Conservation (phyloP, 2,797 vertebrate genomes). For the Acropternis orthonyx region DNA sequence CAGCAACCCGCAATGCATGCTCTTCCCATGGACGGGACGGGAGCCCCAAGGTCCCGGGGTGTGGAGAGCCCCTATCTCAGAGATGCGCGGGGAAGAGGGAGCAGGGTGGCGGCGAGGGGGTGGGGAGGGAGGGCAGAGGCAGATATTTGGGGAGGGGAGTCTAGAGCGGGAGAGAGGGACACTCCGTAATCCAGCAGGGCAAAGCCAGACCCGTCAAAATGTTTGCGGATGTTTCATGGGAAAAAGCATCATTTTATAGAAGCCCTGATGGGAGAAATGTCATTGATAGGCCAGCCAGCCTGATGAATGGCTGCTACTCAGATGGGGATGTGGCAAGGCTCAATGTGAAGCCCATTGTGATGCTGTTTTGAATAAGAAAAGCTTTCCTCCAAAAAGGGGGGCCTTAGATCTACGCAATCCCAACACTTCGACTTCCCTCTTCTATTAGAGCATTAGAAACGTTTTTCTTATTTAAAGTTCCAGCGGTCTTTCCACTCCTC, state of each 20-base stretch:
- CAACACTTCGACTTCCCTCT: constrained; percentile 94
- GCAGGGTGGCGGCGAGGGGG: constrained; percentile 58
- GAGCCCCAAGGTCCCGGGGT: constrained; percentile 81
- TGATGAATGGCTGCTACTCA: constrained; percentile 99
- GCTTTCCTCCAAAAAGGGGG: constrained; percentile 92
- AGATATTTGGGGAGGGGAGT: not conserved
- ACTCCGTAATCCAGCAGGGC: constrained; percentile 89
- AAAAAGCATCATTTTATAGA: constrained; percentile 99
- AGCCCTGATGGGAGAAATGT: constrained; percentile 99
- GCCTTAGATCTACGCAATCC: constrained; percentile 97
- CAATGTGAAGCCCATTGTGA: constrained; percentile 99
- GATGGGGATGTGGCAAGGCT: constrained; percentile 99
- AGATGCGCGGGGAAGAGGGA: constrained; percentile 43
- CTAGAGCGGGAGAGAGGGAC: constrained; percentile 77
- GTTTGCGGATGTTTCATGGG: constrained; percentile 99
- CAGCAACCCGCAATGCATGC: constrained; percentile 99
- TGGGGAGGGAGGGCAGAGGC: constrained; percentile 56
- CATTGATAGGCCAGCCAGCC: constrained; percentile 99
- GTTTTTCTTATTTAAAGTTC: constrained; percentile 87
- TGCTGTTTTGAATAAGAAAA: constrained; percentile 99
- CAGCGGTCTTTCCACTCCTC: constrained; percentile 76
- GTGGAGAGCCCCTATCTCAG: constrained; percentile 74
- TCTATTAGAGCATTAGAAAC: constrained; percentile 96
- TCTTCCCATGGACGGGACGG: constrained; percentile 95
- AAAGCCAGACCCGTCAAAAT: constrained; percentile 99